Base-by-base conservation (phyloP, 2,888 invertebrate genomes). In the Mesodorylaimus sp. region DNA sequence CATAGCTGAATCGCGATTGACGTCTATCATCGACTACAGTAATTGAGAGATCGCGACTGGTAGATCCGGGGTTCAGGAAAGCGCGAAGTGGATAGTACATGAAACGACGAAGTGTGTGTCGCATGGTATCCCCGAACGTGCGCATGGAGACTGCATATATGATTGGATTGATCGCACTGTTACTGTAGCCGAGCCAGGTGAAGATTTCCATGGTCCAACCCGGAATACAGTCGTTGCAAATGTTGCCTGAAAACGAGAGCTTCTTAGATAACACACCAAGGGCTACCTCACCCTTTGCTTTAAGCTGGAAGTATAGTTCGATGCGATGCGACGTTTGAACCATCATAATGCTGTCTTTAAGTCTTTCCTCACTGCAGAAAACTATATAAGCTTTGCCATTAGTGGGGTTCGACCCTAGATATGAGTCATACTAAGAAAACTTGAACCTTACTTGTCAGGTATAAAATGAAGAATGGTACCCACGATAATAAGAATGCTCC, bases 381-480 rank as follows among this genome's bases (percentile, higher is more conserved):
- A n/a, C n/a, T n/a, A n/a, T n/a, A n/a, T n/a, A n/a, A n/a, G n/a
- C n/a, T n/a, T n/a, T n/a, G n/a, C 16, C 32, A 16, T 32, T 32
- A 32, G 32, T 16, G 7, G 32, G 10, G 32, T 7, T 10, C 16
- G 16, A 32, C 7, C 32, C 32, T 10, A 32, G 32, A 32, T 7
- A 7, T 32, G 10, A 16, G 16, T 16, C 7, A 32, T 10, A 32
- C 32, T 10, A 32, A 32, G 16, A 10, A 32, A 32, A 10, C 7
- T 32, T 7, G 16, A 32, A 7, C 10, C 41, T 43, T 43, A 43
- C 44, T 43, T 26, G 27, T 43, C 24, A 43, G 10, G 19, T 26
- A 43, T 7, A 43, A 27, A 5, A 26, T 7, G 44, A 43, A 43
- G 19, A 43, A 43, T 24, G 44, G 44, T 27, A 43, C 10, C 44